phyloP scores from a whole-genome alignment of 2,797 vertebrate genomes.

The Neoniphon sammara region DNA sequence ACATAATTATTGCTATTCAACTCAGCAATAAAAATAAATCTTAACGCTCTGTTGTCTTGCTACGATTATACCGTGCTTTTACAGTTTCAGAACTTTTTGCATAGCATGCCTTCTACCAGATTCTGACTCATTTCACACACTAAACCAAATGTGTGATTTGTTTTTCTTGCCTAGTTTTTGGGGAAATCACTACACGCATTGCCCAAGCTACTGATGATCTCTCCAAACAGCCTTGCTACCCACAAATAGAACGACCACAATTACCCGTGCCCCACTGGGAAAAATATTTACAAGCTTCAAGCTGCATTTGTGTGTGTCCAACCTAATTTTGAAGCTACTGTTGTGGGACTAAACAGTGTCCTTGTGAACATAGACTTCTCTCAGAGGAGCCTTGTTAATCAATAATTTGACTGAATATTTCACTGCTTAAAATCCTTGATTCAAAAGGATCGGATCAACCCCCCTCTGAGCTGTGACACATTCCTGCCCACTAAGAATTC shows the following conservation, averaged over 20 bases:
- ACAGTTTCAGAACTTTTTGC: no score
- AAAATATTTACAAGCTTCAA: conserved; percentile 4
- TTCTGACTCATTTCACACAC: no score
- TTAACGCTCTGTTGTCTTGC: no score
- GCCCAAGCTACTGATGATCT: background rate
- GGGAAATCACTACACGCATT: background rate
- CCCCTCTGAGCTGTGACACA: conserved; percentile 37
- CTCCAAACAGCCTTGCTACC: background rate
- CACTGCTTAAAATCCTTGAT: conserved; percentile 10
- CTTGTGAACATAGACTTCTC: conserved; percentile 8
- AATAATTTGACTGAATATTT: background rate
- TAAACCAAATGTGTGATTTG: no score
- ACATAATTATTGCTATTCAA: no score
- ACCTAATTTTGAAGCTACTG: background rate
- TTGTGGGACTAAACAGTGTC: background rate
- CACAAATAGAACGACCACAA: background rate
- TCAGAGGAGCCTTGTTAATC: background rate
- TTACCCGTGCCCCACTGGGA: background rate
- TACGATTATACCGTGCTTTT: no score
- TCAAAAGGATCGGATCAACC: conserved; percentile 32
- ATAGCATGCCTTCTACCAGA: no score
- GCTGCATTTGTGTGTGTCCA: background rate
- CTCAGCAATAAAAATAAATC: no score
- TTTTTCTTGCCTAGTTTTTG: background rate
- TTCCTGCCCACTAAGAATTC: conserved; percentile 64